These are phyloP conservation scores for Ailurus styani DNA, from an alignment of 2,113 vertebrate genomes.

Conservation along the genomic window DNA sequence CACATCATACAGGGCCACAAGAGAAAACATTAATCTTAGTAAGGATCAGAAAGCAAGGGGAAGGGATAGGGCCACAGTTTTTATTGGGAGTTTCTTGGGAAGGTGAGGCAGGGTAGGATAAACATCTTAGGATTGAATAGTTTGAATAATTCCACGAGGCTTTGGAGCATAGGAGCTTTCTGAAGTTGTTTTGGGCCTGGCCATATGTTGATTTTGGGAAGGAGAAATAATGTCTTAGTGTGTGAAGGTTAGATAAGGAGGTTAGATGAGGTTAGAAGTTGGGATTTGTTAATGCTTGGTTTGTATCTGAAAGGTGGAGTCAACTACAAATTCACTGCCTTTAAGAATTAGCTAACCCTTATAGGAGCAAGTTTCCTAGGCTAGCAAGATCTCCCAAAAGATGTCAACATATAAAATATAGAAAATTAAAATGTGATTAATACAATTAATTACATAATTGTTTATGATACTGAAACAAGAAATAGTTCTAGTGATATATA, in stretches of 20 bases:
- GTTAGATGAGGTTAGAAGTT: too few relatives aligned
- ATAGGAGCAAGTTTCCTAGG: background rate
- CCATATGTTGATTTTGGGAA: background rate
- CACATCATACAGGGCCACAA: background rate
- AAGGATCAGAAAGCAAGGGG: background rate
- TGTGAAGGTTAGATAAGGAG: background rate
- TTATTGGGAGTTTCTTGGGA: background rate
- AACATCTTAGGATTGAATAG: background rate
- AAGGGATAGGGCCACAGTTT: too few relatives aligned
- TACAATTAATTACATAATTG: background rate
- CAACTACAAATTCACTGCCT: background rate
- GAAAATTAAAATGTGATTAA: background rate
- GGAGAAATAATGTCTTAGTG: background rate
- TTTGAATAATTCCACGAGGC: background rate
- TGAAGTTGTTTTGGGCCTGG: background rate
- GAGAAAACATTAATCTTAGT: background rate
- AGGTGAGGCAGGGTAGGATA: background rate
- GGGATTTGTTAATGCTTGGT: background rate
- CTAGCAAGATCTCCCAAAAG: too few relatives aligned
- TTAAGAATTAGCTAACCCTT: background rate
- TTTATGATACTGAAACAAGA: background rate
- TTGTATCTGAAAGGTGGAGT: background rate
- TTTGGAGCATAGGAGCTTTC: background rate
- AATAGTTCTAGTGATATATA: background rate
- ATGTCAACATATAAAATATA: background rate